These are phyloP conservation scores for Pseudochirops corinnae DNA, from an alignment of 2,797 vertebrate genomes.

Conservation along the genomic window DNA sequence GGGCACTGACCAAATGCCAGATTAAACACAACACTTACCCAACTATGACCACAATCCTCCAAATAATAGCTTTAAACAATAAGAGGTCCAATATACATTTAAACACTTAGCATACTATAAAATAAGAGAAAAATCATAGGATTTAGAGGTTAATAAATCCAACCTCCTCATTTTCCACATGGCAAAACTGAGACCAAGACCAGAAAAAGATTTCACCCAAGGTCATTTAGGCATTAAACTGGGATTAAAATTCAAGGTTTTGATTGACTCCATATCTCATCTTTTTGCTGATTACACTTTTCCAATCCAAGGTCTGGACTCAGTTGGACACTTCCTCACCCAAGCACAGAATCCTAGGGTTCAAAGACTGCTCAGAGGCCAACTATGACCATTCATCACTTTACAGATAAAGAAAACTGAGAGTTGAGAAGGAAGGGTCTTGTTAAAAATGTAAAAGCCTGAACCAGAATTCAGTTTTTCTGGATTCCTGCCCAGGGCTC, in stretches of 20 bases:
- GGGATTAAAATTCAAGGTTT: not conserved
- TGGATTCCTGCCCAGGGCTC: not conserved
- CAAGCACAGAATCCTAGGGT: not conserved
- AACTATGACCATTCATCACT: not conserved
- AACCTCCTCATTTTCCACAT: not conserved
- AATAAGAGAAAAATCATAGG: not conserved
- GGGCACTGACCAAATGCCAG: not conserved
- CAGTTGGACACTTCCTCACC: not conserved
- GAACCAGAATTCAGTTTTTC: not conserved
- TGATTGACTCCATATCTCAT: not conserved
- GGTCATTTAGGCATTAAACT: not conserved
- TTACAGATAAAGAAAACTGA: not conserved
- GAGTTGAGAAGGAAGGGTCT: not conserved
- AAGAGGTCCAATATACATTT: not conserved
- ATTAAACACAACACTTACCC: not conserved
- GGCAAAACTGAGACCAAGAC: not conserved
- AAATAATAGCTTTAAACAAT: not conserved
- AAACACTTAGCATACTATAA: not conserved
- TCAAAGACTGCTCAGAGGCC: not conserved
- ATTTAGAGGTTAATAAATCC: not conserved
- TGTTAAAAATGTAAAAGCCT: not conserved
- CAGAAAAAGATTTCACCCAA: not conserved
- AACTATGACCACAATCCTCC: not conserved
- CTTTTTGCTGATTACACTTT: not conserved
- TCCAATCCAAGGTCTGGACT: not conserved